Conservation (phyloP, 2,797 vertebrate species). For the Eurystomus glaucurus region DNA sequence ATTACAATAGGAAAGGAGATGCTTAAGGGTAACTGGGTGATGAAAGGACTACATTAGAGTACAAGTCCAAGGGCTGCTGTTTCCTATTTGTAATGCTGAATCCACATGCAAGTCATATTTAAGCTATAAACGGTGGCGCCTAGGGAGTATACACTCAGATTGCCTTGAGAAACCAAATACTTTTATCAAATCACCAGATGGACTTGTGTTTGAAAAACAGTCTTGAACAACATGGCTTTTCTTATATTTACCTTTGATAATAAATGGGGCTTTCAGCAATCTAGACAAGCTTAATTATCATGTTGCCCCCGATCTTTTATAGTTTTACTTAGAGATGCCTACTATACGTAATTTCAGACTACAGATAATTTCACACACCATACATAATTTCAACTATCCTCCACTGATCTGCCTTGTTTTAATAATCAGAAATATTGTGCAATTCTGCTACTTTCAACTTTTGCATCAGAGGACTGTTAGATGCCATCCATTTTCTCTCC, state of each 20-base stretch:
- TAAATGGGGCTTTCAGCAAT: background rate
- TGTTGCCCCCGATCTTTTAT: background rate
- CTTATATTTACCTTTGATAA: conserved; percentile 25
- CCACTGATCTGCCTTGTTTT: background rate
- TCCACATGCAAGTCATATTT: conserved; percentile 95
- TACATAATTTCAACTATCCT: background rate
- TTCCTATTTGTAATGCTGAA: conserved; percentile 93
- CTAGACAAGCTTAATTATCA: background rate
- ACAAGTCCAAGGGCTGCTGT: conserved; percentile 90
- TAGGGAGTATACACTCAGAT: conserved; percentile 87
- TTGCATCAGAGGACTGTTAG: background rate
- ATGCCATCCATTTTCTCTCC: background rate
- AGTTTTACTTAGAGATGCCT: background rate
- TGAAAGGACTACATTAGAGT: conserved; percentile 94
- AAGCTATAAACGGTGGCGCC: conserved; percentile 91
- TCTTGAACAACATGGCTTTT: conserved; percentile 63
- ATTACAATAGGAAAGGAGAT: conserved; percentile 93
- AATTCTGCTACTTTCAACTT: background rate
- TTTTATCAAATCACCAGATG: conserved; percentile 95
- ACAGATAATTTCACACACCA: background rate
- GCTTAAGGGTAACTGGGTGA: conserved; percentile 94
- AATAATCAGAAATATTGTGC: background rate
- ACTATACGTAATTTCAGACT: background rate
- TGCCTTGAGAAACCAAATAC: conserved; percentile 93
- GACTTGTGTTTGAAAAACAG: conserved; percentile 81